Conservation (phyloP, 2,888 invertebrate species). For the Tupiocoris notatus region DNA sequence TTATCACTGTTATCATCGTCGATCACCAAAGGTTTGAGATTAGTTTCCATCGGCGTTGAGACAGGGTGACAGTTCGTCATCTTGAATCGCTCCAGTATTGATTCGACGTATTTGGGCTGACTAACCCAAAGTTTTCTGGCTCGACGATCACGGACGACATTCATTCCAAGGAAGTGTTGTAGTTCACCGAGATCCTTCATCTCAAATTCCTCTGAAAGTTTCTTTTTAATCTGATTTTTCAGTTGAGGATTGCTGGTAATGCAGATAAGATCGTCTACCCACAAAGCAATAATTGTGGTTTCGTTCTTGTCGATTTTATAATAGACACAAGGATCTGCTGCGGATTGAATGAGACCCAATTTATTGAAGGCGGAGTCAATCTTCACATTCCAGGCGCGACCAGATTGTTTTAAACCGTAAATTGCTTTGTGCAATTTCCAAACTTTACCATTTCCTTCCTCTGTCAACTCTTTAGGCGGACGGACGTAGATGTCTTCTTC, state of each 20-base stretch:
- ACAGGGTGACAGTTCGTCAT: background rate
- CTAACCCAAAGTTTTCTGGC: constrained; percentile 11
- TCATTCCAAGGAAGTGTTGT: constrained; percentile 15
- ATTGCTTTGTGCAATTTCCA: constrained; percentile 10
- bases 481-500: constrained; percentile 21
- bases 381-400: background rate
- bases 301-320: background rate
- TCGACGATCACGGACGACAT: background rate
- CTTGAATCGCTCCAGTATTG: background rate
- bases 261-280: constrained; percentile 10
- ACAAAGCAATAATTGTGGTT: constrained; percentile 5
- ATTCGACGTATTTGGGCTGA: constrained; percentile 4
- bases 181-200: constrained; percentile 15
- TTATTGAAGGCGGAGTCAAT: constrained; percentile 1
- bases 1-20: background rate
- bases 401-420: constrained; percentile 16
- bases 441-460: background rate
- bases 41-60: constrained; percentile 12
- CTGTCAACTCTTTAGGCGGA: background rate
- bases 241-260: background rate
- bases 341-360: background rate
- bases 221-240: background rate
- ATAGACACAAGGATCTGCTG: constrained; percentile 13
- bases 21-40: background rate
- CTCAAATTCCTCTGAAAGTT: constrained; percentile 10